A percentile compares a stretch with the other conserved stretches of the same genome.
Conservation (phyloP, 2,113 vertebrate species). For the Gasterosteus aculeatus region DNA sequence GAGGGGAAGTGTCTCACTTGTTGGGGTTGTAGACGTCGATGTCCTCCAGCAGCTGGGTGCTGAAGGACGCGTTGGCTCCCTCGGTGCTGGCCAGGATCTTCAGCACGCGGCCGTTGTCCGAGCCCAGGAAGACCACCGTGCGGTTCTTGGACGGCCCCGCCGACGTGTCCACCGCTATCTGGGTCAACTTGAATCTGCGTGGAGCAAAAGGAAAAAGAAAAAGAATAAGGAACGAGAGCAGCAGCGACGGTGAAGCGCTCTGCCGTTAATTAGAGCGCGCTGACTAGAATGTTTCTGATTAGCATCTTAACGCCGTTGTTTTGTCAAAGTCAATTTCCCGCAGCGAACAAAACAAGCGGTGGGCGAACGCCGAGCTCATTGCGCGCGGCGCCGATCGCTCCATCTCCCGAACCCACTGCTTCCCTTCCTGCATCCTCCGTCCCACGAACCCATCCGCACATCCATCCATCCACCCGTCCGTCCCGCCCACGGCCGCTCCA, state of each 20-base stretch:
- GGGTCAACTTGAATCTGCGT: constrained; percentile 87
- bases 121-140: constrained; percentile 91
- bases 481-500: constrained; percentile 35
- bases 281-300: background rate
- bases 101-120: constrained; percentile 88
- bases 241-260: no score
- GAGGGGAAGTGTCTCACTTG: constrained; percentile 78
- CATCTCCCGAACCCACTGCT: constrained; percentile 34
- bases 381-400: constrained; percentile 56
- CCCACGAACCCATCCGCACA: constrained; percentile 38
- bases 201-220: background rate
- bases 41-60: constrained; percentile 88
- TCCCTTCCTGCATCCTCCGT: constrained; percentile 35
- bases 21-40: constrained; percentile 87
- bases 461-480: background rate
- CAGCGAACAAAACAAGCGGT: constrained; percentile 44
- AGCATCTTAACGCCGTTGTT: constrained; percentile 14
- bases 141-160: constrained; percentile 86
- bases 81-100: constrained; percentile 86
- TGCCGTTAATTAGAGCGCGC: background rate
- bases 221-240: no score
- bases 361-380: constrained; percentile 52
- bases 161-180: constrained; percentile 86
- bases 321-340: constrained; percentile 37
- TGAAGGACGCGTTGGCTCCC: constrained; percentile 68